Percentiles rank a stretch among this genome's conserved stretches.
Conservation (phyloP, 1,140 invertebrate species). For the Galleria mellonella region DNA sequence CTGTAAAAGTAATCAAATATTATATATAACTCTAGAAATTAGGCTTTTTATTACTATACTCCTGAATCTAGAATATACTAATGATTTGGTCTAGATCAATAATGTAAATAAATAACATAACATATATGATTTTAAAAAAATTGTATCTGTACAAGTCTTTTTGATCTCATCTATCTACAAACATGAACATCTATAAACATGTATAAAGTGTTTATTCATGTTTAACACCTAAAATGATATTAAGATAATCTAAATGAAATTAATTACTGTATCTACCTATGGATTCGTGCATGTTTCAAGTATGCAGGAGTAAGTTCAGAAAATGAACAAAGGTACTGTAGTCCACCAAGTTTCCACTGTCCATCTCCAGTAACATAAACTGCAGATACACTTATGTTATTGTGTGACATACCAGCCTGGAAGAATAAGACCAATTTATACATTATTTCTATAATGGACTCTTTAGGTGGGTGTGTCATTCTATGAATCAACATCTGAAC, state of each 20-base stretch:
- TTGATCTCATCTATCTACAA: too few relatives aligned
- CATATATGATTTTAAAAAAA: too few relatives aligned
- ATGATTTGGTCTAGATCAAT: too few relatives aligned
- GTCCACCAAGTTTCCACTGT: slow-evolving; percentile 87
- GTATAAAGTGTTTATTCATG: too few relatives aligned
- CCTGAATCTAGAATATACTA: slow-evolving; percentile 5
- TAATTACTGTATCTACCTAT: slow-evolving; percentile 46
- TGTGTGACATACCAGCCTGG: slow-evolving; percentile 83
- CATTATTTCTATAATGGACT: too few relatives aligned
- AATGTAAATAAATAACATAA: too few relatives aligned
- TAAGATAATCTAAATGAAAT: slow-evolving; percentile 4
- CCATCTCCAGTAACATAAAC: slow-evolving; percentile 88
- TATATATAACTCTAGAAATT: not conserved
- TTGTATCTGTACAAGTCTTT: too few relatives aligned
- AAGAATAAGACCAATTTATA: slow-evolving; percentile 20
- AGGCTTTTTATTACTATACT: not conserved
- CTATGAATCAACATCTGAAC: too few relatives aligned
- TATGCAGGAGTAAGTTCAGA: slow-evolving; percentile 79
- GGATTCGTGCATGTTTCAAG: slow-evolving; percentile 80
- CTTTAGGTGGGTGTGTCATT: too few relatives aligned
- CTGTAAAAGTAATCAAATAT: slow-evolving; percentile 50
- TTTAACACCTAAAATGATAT: slow-evolving; percentile 1
- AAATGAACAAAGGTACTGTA: slow-evolving; percentile 85
- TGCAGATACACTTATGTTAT: slow-evolving; percentile 86
- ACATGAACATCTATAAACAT: too few relatives aligned